Percentiles rank a stretch among this genome's conserved stretches.
phyloP scores from a whole-genome alignment of 1,140 invertebrate species.

The Drosophila bocqueti region DNA sequence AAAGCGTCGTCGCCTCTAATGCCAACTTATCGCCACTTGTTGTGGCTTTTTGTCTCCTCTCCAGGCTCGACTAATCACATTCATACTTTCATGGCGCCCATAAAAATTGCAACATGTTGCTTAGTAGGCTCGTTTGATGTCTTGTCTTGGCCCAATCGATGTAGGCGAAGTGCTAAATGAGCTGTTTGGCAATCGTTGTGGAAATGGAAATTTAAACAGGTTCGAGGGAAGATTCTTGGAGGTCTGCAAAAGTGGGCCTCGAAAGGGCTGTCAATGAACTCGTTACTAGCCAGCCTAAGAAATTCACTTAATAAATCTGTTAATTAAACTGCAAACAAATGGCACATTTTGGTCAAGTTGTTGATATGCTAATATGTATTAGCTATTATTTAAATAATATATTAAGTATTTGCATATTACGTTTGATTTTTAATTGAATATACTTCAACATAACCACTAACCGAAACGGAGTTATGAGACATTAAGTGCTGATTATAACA shows the following conservation, averaged over 20 bases:
- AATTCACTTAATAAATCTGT: conserved; percentile 12
- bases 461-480: not conserved
- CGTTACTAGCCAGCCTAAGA: not conserved
- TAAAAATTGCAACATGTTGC: conserved; percentile 51
- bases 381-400: not conserved
- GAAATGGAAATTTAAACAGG: not conserved
- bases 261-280: conserved; percentile 32
- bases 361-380: not conserved
- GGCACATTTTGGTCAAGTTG: not conserved
- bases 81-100: conserved; percentile 40
- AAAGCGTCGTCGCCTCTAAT: conserved; percentile 26
- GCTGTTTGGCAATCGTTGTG: conserved; percentile 8
- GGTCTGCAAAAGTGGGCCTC: conserved; percentile 1
- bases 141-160: conserved; percentile 16
- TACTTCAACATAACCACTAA: not conserved
- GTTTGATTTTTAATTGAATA: not conserved
- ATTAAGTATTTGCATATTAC: not conserved
- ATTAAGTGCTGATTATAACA: not conserved
- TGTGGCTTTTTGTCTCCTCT: conserved; percentile 8
- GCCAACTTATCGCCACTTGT: conserved; percentile 20
- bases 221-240: not conserved
- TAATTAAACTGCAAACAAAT: conserved; percentile 34
- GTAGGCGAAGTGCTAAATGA: conserved; percentile 30
- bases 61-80: conserved; percentile 34
- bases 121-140: conserved; percentile 25